Evolutionary conservation across 2,113 vertebrate genomes (phyloP).

Genomic region (Galbula dea): DNA sequence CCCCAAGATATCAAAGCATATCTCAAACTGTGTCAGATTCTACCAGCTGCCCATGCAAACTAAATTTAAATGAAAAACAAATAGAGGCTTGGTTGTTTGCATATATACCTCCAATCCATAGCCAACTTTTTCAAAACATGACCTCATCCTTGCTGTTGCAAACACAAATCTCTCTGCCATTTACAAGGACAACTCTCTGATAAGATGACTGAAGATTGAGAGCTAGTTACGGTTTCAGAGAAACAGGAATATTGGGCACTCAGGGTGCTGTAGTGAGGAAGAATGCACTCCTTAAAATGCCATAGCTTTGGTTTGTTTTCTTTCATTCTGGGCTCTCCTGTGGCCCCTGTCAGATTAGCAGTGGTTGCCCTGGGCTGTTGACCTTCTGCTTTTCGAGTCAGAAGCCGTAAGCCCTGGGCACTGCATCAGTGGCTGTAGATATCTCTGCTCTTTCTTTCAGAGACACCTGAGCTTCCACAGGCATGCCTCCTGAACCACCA

Average conservation of each 20-base stretch:
- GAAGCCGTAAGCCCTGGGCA: fast-evolving
- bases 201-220: not conserved
- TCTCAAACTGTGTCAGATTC: constrained; percentile 49
- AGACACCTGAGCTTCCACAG: not conserved
- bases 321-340: not conserved
- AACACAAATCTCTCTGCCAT: constrained; percentile 10
- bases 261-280: not conserved
- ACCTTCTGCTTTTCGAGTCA: not conserved
- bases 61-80: constrained; percentile 64
- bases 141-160: not conserved
- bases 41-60: constrained; percentile 62
- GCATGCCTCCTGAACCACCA: not conserved
- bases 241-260: not conserved
- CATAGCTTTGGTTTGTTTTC: not conserved
- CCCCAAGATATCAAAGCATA: not conserved
- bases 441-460: not conserved
- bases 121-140: constrained; percentile 25
- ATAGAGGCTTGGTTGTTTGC: constrained; percentile 57
- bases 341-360: not conserved
- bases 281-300: not conserved
- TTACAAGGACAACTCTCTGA: not conserved
- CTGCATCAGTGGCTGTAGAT: fast-evolving
- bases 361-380: not conserved
- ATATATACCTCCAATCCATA: constrained; percentile 28
- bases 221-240: not conserved